Base-by-base conservation (phyloP, 2,797 vertebrate genomes). In the Podarcis lilfordi region DNA sequence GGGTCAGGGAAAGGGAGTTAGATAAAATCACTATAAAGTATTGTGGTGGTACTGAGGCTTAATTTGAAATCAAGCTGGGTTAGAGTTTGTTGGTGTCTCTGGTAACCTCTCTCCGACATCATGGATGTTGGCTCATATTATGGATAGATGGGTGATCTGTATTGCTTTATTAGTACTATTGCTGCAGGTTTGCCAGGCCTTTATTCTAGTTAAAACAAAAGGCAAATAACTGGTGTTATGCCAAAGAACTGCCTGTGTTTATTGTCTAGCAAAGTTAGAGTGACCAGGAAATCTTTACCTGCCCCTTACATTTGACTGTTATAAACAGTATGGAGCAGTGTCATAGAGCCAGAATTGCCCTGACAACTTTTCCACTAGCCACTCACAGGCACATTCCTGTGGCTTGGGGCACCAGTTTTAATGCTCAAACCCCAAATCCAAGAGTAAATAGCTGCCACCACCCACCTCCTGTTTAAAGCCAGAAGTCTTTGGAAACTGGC, bases 401-500 rank as follows among this genome's bases (percentile, higher is more conserved):
- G 59, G 43, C 76, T 45, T 40, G 68, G 82, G 87, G 79, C 82
- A 78, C 45, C 40, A 69, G 17, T 59, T 74, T 80, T 72, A 89
- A 85, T 80, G 68, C 40, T 21, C 3, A 66, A 27, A 64, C 82
- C 29, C 80, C 37, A 85, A 84, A 27, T 43, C 66, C 50, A 84
- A 74, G 78, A 75, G 37, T 68, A n/a, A 76, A 77, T 66, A 61
- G 29, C 69, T 83, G 35, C 35, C 21, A 19, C 64, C 75, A 78
- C 66, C 87, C 87, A 72, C 75, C 68, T 84, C 68, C 80, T 59
- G 64, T 66, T 45, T n/a, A 78, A 43, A 84, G 81, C 50, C 82
- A 84, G 75, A 79, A 79, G 43, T 88, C 79, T 88, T 78, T 84
- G 75, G 75, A 79, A 84, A 84, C 50, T 79, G 76, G 45, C 64